Evolutionary conservation across 2,113 vertebrate genomes (phyloP).

Genomic region (Gallinago undulata): DNA sequence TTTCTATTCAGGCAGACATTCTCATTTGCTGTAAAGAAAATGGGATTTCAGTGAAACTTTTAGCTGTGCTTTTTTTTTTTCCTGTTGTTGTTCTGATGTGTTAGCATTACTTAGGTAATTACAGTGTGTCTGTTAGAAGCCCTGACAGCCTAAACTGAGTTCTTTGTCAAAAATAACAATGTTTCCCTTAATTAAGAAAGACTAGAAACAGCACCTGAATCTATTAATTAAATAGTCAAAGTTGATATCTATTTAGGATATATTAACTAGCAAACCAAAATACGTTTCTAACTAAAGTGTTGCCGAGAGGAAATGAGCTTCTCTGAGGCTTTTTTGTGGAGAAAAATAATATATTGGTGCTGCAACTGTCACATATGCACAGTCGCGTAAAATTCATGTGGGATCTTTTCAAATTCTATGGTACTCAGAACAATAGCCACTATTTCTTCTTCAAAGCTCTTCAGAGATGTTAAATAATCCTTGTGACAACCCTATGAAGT

Average conservation of each 20-base stretch:
- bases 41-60: neutral
- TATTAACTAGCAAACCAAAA: conserved; percentile 25
- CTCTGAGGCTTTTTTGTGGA: neutral
- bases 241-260: neutral
- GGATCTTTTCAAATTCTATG: neutral
- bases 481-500: conserved; percentile 37
- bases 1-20: neutral
- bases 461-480: conserved; percentile 41
- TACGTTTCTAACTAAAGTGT: neutral
- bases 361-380: neutral
- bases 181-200: conserved; percentile 40
- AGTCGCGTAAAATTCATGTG: neutral
- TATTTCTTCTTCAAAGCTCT: conserved; percentile 33
- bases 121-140: neutral
- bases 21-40: neutral
- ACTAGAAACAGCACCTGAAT: conserved; percentile 52
- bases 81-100: neutral
- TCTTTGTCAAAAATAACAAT: neutral
- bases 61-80: neutral
- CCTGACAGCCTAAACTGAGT: conserved; percentile 25
- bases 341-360: neutral
- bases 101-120: conserved; percentile 41
- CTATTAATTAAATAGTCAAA: conserved; percentile 47
- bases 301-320: neutral
- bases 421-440: neutral